Percentiles rank a stretch among this genome's conserved stretches.
Evolutionary conservation across 2,888 invertebrate genomes (phyloP).

Genomic region (Ceramica pisi): DNA sequence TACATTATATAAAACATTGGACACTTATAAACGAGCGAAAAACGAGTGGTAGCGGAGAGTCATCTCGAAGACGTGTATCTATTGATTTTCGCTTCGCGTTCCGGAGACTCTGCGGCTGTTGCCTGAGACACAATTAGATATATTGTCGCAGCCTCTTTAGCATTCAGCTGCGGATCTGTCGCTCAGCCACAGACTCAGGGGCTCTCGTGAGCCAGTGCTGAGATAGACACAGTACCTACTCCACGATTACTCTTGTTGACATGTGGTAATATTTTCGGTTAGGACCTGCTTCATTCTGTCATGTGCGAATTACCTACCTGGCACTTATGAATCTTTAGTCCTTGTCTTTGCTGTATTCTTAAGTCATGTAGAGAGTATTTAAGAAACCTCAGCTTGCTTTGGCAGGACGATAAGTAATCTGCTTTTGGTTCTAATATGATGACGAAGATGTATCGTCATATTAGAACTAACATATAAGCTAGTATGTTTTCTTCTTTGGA

Average conservation of each 20-base stretch:
- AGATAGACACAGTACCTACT: constrained; percentile 9
- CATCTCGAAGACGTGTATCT: constrained; percentile 79
- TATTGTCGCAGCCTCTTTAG: constrained; percentile 81
- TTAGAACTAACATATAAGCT: background rate
- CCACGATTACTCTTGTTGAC: constrained; percentile 41
- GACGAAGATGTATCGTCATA: background rate
- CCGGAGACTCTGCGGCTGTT: constrained; percentile 68
- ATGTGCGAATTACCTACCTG: constrained; percentile 35
- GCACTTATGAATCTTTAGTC: constrained; percentile 15
- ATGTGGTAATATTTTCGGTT: constrained; percentile 37
- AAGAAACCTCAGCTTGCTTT: constrained; percentile 9
- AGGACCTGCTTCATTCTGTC: constrained; percentile 26
- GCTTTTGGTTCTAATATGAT: background rate
- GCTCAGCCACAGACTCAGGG: constrained; percentile 41
- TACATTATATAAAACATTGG: constrained; percentile 75
- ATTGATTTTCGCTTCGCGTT: constrained; percentile 84
- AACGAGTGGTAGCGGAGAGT: constrained; percentile 72
- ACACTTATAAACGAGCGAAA: constrained; percentile 62
- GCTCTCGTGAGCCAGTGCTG: constrained; percentile 11
- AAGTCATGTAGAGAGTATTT: background rate
- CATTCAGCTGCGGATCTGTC: constrained; percentile 75
- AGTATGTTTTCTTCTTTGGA: background rate
- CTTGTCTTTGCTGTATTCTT: constrained; percentile 16
- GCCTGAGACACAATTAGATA: constrained; percentile 74
- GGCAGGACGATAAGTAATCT: background rate